phyloP scores from a whole-genome alignment of 2,888 invertebrate genomes.

The Brachyopa scutellaris region DNA sequence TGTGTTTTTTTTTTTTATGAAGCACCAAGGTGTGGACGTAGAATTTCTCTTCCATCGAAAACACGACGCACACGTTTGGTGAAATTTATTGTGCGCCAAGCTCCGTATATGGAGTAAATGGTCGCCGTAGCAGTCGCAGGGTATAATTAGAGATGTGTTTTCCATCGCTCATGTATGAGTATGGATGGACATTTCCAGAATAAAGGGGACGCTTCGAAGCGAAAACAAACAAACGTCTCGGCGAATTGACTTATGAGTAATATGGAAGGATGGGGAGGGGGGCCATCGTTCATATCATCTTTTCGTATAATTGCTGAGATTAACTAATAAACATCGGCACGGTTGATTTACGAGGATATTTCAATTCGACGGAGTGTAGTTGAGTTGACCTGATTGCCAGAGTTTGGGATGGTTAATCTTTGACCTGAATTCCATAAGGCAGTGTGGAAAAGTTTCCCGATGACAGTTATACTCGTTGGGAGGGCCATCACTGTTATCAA shows the following conservation, averaged over 20 bases:
- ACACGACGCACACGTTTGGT: slow-evolving; percentile 56
- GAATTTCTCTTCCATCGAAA: slow-evolving; percentile 56
- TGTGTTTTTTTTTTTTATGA: background rate
- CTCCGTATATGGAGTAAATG: slow-evolving; percentile 55
- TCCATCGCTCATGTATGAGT: too few species aligned
- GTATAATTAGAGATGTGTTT: slow-evolving; percentile 65
- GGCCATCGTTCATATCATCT: slow-evolving; percentile 59
- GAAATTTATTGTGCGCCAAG: slow-evolving; percentile 65
- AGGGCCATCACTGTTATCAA: slow-evolving; percentile 51
- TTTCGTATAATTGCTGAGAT: slow-evolving; percentile 62
- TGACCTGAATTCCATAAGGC: slow-evolving; percentile 42
- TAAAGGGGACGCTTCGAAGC: slow-evolving; percentile 19
- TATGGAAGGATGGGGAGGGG: slow-evolving; percentile 43
- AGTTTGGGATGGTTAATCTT: slow-evolving; percentile 6
- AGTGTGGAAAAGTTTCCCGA: background rate
- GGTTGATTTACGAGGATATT: slow-evolving; percentile 48
- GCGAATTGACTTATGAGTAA: slow-evolving; percentile 55
- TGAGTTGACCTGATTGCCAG: slow-evolving; percentile 37
- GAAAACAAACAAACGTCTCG: slow-evolving; percentile 53
- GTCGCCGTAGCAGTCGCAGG: slow-evolving; percentile 29
- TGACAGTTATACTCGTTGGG: slow-evolving; percentile 48
- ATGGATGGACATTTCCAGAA: slow-evolving; percentile 49
- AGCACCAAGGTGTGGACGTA: slow-evolving; percentile 66
- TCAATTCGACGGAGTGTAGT: slow-evolving; percentile 36
- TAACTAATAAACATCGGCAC: slow-evolving; percentile 65